Conservation (phyloP, 2,113 vertebrate species). For the Sciurus niger region DNA sequence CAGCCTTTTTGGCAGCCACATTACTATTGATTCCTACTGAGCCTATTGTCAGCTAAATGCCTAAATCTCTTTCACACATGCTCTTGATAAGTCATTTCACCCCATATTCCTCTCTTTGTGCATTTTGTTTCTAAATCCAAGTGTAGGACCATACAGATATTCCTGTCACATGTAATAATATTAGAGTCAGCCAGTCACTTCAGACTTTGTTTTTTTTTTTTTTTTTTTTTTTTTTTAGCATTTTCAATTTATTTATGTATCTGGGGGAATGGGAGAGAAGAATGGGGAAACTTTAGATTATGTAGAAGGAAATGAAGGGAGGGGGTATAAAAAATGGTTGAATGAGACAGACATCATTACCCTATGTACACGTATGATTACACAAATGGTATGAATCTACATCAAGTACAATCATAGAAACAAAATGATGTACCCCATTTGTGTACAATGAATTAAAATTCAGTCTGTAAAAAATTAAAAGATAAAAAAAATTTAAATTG, state of each 20-base stretch:
- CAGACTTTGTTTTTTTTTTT: not conserved
- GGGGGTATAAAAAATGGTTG: too few species aligned
- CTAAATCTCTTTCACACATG: constrained; percentile 72
- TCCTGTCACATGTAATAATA: not conserved
- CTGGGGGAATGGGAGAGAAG: not conserved
- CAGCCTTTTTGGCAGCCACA: constrained; percentile 67
- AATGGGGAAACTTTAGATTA: too few species aligned
- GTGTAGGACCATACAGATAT: not conserved
- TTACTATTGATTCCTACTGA: constrained; percentile 67
- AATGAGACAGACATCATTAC: too few species aligned
- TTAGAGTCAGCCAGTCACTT: not conserved
- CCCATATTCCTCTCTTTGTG: constrained; percentile 37
- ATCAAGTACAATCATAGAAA: too few species aligned
- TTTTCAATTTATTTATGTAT: not conserved
- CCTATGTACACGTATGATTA: too few species aligned
- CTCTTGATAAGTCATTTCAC: constrained; percentile 39
- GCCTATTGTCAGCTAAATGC: constrained; percentile 71
- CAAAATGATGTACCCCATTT: too few species aligned
- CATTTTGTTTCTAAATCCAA: constrained; percentile 65
- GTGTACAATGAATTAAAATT: too few species aligned
- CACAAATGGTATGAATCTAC: too few species aligned
- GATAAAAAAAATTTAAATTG: too few species aligned
- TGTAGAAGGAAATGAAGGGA: too few species aligned
- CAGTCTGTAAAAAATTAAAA: too few species aligned
- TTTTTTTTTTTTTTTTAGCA: not conserved